Conservation (phyloP, 2,113 vertebrate species). For the Leucopsar rothschildi region DNA sequence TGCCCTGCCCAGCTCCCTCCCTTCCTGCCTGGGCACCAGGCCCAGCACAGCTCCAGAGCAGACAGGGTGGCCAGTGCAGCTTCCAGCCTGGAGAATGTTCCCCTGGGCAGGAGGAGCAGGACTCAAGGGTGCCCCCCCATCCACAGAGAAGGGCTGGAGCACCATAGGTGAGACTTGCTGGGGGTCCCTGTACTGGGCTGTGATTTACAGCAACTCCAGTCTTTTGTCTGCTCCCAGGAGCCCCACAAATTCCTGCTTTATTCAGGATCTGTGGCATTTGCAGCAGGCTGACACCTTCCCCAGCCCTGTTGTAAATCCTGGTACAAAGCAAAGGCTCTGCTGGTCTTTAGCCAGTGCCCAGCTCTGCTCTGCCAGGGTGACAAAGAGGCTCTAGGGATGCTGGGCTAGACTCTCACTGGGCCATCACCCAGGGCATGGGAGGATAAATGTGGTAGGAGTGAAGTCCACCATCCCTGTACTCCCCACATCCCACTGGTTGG, state of each 20-base stretch:
- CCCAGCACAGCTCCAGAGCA: not conserved
- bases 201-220: not conserved
- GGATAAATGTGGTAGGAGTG: not conserved
- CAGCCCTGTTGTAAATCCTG: not conserved
- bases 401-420: not conserved
- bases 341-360: not conserved
- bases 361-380: accelerated
- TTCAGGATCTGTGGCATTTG: accelerated
- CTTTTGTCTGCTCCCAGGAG: not conserved
- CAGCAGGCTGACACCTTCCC: not conserved
- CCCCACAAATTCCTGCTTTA: not conserved
- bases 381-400: not conserved
- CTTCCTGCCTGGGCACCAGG: conserved; percentile 37
- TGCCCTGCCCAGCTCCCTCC: conserved; percentile 25
- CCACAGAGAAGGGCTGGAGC: not conserved
- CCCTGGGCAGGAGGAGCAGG: not conserved
- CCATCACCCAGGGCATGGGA: not conserved
- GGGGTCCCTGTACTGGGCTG: not conserved
- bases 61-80: not conserved
- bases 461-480: not conserved
- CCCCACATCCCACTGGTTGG: accelerated
- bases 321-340: not conserved
- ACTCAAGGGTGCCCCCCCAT: too few relatives aligned
- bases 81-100: not conserved
- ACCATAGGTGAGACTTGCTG: not conserved